These are phyloP conservation scores for Rhyacophila evoluta DNA, from an alignment of 2,888 invertebrate species.

Conservation along the genomic window DNA sequence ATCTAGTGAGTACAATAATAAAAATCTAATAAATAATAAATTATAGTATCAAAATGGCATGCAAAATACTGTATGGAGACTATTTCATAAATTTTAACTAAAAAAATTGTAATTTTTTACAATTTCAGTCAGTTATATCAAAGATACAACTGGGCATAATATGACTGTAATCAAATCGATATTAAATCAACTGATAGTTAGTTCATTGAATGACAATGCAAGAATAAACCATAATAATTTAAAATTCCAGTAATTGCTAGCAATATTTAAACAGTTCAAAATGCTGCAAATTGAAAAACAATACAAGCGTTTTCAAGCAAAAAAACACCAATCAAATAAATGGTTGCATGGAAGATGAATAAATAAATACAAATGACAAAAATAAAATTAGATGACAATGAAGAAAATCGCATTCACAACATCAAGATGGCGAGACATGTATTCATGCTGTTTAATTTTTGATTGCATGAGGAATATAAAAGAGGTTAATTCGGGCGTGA, in stretches of 20 bases:
- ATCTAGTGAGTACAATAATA: not conserved
- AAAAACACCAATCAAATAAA: slow-evolving; percentile 21
- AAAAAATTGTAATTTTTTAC: too few species aligned
- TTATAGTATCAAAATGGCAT: not conserved
- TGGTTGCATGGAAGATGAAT: slow-evolving; percentile 31
- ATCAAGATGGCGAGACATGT: not conserved
- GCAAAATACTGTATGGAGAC: not conserved
- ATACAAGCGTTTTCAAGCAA: slow-evolving; percentile 27
- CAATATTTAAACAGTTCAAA: too few species aligned
- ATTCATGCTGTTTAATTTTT: not conserved
- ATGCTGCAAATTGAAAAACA: too few species aligned
- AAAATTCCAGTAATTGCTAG: too few species aligned
- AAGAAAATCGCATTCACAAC: slow-evolving; percentile 3
- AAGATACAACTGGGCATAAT: too few species aligned
- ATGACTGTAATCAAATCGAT: too few species aligned
- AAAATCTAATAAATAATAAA: not conserved
- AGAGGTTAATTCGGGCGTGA: slow-evolving; percentile 21
- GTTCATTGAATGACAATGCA: too few species aligned
- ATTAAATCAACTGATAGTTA: too few species aligned
- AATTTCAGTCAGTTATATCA: too few species aligned
- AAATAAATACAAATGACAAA: slow-evolving; percentile 54
- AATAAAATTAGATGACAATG: not conserved
- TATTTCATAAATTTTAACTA: too few species aligned
- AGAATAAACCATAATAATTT: too few species aligned
- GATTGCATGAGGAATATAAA: not conserved